These are phyloP conservation scores for Zaprionus africanus DNA, from an alignment of 1,140 invertebrate species.

Conservation along the genomic window DNA sequence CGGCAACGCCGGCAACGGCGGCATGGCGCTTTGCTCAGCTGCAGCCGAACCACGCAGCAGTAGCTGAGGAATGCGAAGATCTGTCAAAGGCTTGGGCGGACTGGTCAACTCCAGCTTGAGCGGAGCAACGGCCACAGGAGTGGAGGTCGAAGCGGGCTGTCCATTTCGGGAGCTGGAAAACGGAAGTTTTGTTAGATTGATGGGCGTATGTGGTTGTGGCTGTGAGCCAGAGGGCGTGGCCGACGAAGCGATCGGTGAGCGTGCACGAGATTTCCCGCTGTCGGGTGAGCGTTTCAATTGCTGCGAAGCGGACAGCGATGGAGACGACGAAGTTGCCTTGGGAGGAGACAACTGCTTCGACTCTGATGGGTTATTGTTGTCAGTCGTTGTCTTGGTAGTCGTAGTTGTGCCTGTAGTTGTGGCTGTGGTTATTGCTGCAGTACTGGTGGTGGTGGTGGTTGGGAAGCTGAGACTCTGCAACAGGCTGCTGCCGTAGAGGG, in stretches of 20 bases:
- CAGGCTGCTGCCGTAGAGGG: conserved; percentile 72
- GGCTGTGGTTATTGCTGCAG: conserved; percentile 11
- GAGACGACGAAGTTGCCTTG: conserved; percentile 36
- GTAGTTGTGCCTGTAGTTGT: conserved; percentile 3
- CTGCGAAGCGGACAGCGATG: conserved; percentile 21
- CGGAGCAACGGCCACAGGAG: conserved; percentile 46
- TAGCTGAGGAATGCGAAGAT: conserved; percentile 68
- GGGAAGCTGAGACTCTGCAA: conserved; percentile 71
- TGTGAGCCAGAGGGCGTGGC: conserved; percentile 42
- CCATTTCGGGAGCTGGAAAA: conserved; percentile 70
- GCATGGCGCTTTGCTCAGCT: conserved; percentile 20
- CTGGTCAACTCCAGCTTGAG: conserved; percentile 67
- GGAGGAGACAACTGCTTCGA: conserved; percentile 33
- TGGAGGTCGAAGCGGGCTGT: conserved; percentile 59
- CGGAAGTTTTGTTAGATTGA: conserved; percentile 72
- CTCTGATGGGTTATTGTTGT: conserved; percentile 8
- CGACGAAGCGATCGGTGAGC: conserved; percentile 46
- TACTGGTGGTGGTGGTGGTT: conserved; percentile 42
- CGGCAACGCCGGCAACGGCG: conserved; percentile 58
- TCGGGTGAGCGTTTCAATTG: conserved; percentile 60
- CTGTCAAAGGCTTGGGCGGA: conserved; percentile 60
- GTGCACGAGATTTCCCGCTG: conserved; percentile 36
- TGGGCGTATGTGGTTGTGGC: conserved; percentile 57
- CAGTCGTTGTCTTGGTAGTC: neutral
- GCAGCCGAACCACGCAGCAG: conserved; percentile 37